These are phyloP conservation scores for Drosophila orena DNA, from an alignment of 1,140 invertebrate genomes.

Conservation along the genomic window DNA sequence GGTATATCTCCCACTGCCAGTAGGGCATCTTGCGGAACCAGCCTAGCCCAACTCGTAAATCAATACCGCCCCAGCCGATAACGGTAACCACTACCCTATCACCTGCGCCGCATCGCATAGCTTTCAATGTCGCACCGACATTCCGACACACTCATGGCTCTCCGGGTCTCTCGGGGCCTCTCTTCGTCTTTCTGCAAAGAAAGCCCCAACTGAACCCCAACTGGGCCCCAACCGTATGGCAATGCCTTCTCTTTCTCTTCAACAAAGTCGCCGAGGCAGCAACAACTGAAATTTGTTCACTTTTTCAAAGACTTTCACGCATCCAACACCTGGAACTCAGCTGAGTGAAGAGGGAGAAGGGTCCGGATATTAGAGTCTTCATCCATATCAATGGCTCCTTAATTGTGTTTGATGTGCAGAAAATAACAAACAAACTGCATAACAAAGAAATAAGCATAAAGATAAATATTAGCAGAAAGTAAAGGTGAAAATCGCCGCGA, in stretches of 20 bases:
- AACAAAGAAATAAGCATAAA: conserved; percentile 40
- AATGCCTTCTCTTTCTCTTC: conserved; percentile 12
- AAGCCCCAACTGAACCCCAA: conserved; percentile 15
- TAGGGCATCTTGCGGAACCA: conserved; percentile 24
- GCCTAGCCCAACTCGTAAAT: conserved; percentile 43
- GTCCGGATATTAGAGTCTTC: conserved; percentile 6
- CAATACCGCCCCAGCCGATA: conserved; percentile 58
- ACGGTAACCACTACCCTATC: conserved; percentile 68
- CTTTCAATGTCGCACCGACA: conserved; percentile 61
- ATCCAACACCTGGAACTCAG: conserved; percentile 5
- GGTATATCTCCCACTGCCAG: neutral
- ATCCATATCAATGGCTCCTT: conserved; percentile 36
- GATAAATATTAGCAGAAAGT: conserved; percentile 23
- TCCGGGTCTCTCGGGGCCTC: conserved; percentile 3
- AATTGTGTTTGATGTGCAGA: conserved; percentile 58
- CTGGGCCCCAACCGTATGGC: conserved; percentile 18
- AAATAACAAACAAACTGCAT: conserved; percentile 33
- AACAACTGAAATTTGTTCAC: conserved; percentile 37
- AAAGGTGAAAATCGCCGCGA: conserved; percentile 59
- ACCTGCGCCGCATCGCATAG: conserved; percentile 20
- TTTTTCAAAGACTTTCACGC: conserved; percentile 60
- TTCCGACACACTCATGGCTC: conserved; percentile 10
- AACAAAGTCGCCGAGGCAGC: conserved; percentile 1
- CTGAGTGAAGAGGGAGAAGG: conserved; percentile 12
- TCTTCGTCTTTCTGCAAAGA: conserved; percentile 31